These are phyloP conservation scores for Agriopis aurantiaria DNA, from an alignment of 2,888 invertebrate genomes.

Conservation along the genomic window DNA sequence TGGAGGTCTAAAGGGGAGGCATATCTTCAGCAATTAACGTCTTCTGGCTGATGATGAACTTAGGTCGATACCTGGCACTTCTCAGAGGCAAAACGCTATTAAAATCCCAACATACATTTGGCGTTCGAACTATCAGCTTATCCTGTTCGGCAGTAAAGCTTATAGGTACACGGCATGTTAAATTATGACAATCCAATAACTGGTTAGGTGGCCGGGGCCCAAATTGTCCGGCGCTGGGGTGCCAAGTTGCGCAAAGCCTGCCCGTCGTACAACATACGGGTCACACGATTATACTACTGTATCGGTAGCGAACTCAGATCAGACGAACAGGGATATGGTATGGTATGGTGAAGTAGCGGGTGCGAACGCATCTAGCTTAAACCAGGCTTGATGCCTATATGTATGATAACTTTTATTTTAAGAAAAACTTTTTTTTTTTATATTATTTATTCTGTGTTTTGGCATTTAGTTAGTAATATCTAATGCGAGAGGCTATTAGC, in stretches of 20 bases:
- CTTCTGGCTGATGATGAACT: neutral
- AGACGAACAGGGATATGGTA: too few relatives aligned
- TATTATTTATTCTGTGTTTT: too few relatives aligned
- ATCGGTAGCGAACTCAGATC: neutral
- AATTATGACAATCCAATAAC: conserved; percentile 85
- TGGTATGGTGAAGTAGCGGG: too few relatives aligned
- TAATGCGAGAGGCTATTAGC: too few relatives aligned
- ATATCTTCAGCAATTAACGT: too few relatives aligned
- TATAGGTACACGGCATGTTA: conserved; percentile 73
- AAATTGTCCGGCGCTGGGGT: conserved; percentile 78
- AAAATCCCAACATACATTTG: conserved; percentile 45
- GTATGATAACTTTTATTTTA: too few relatives aligned
- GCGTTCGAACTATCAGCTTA: conserved; percentile 64
- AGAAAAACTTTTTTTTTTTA: too few relatives aligned
- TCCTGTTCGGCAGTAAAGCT: conserved; percentile 68
- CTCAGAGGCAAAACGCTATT: conserved; percentile 2
- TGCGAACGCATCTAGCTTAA: too few relatives aligned
- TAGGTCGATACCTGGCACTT: neutral
- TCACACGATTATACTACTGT: conserved; percentile 5
- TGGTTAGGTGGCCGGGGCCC: conserved; percentile 78
- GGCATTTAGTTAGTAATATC: too few relatives aligned
- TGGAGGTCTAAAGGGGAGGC: too few relatives aligned
- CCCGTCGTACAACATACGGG: conserved; percentile 43
- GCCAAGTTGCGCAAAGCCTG: conserved; percentile 74
- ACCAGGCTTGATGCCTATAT: too few relatives aligned